These are phyloP conservation scores for Drosophila saltans DNA, from an alignment of 1,140 invertebrate species.

Conservation along the genomic window DNA sequence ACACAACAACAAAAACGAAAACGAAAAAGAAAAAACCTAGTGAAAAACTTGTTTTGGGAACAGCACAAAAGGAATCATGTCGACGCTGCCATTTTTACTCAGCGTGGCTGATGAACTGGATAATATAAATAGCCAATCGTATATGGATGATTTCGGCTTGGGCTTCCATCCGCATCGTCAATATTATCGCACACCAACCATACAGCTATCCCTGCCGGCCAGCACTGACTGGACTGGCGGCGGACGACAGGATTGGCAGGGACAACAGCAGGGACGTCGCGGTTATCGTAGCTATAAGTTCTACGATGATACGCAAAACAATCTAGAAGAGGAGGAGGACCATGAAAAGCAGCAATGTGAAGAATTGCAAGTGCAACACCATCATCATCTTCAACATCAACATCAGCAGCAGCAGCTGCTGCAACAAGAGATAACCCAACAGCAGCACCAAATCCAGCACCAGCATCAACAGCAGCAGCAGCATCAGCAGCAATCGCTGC, in stretches of 20 bases:
- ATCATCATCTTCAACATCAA: constrained; percentile 10
- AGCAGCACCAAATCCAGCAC: background rate
- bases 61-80: constrained; percentile 61
- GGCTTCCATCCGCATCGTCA: constrained; percentile 82
- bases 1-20: too few relatives aligned
- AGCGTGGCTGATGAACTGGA: constrained; percentile 82
- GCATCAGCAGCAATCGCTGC: constrained; percentile 24
- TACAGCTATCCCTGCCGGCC: constrained; percentile 77
- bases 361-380: constrained; percentile 20
- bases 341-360: constrained; percentile 38
- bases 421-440: background rate
- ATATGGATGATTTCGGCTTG: constrained; percentile 80
- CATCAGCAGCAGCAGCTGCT: constrained; percentile 19
- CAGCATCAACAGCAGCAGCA: constrained; percentile 7
- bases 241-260: constrained; percentile 33
- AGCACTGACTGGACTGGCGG: constrained; percentile 75
- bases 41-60: constrained; percentile 46
- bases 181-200: constrained; percentile 78
- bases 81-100: constrained; percentile 77
- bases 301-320: constrained; percentile 74
- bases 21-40: constrained; percentile 35
- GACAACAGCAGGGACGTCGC: constrained; percentile 43
- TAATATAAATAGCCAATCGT: constrained; percentile 79
- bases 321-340: constrained; percentile 56
- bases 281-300: constrained; percentile 74